These are phyloP conservation scores for Dilophus febrilis DNA, from an alignment of 2,888 invertebrate genomes.

Conservation along the genomic window DNA sequence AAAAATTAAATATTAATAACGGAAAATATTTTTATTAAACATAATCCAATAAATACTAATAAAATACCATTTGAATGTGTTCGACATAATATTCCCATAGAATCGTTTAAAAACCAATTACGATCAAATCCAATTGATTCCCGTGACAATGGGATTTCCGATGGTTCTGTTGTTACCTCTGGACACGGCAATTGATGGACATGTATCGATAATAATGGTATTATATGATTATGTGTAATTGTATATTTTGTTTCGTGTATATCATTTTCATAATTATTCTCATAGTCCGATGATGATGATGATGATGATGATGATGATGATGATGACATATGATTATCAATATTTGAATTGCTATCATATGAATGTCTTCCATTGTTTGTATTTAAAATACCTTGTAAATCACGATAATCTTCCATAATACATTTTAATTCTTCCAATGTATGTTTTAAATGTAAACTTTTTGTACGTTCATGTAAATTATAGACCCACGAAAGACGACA, in stretches of 20 bases:
- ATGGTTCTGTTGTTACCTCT: constrained; percentile 41
- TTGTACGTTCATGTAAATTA: constrained; percentile 53
- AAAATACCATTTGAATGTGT: no score
- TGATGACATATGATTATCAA: no score
- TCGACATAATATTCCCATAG: no score
- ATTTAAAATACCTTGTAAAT: no score
- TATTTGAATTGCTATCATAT: background rate
- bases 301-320: constrained; percentile 8
- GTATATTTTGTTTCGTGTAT: constrained; percentile 21
- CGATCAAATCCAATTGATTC: constrained; percentile 20
- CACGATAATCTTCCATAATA: constrained; percentile 34
- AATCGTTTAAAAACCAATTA: no score
- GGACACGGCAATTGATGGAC: constrained; percentile 42
- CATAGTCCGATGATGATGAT: constrained; percentile 12
- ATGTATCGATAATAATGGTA: constrained; percentile 36
- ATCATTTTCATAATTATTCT: constrained; percentile 24
- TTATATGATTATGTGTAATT: constrained; percentile 22
- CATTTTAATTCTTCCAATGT: constrained; percentile 56
- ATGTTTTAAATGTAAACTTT: constrained; percentile 47
- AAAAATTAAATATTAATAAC: no score
- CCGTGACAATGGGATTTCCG: constrained; percentile 41
- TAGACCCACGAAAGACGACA: constrained; percentile 70
- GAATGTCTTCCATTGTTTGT: background rate
- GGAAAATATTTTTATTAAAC: no score
- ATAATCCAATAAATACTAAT: no score